phyloP scores from a whole-genome alignment of 1,140 invertebrate species.

The Heliconius congener region DNA sequence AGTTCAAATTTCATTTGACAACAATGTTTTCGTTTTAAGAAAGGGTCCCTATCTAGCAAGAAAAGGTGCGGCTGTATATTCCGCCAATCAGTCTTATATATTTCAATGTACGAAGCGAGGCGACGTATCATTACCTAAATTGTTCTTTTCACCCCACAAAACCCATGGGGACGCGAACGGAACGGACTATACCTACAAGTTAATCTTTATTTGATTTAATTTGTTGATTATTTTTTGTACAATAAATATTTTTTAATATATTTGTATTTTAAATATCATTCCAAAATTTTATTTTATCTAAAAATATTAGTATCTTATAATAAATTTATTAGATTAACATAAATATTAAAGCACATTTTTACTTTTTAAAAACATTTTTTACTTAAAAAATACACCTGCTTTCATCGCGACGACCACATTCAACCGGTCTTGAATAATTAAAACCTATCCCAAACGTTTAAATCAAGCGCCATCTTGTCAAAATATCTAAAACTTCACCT shows the following conservation, averaged over 20 bases:
- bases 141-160: not conserved
- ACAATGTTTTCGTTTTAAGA: not conserved
- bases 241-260: no score
- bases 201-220: not conserved
- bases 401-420: not conserved
- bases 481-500: not conserved
- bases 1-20: not conserved
- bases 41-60: not conserved
- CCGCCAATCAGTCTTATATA: not conserved
- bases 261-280: no score
- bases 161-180: no score
- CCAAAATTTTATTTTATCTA: not conserved
- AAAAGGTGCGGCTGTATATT: not conserved
- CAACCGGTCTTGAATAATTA: not conserved
- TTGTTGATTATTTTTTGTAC: no score
- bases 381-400: not conserved
- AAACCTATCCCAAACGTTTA: conserved; percentile 1
- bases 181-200: no score
- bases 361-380: not conserved
- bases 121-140: not conserved
- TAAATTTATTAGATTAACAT: not conserved
- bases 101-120: no score
- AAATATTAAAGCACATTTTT: not conserved
- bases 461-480: conserved; percentile 7
- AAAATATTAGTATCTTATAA: not conserved